Evolutionary conservation across 2,113 vertebrate species (phyloP).

Genomic region (Caranx melampygus): DNA sequence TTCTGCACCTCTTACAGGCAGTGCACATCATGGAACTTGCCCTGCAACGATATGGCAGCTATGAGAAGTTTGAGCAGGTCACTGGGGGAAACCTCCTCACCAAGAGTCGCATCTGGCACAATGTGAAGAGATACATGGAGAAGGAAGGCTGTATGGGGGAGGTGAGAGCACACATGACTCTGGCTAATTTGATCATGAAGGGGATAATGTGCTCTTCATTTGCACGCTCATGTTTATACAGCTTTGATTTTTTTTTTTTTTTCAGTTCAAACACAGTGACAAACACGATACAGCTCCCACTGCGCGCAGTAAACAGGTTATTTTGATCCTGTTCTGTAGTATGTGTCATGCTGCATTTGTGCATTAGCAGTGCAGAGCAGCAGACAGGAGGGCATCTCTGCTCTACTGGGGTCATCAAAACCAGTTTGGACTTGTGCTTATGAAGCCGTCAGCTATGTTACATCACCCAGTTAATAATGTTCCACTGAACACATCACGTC

Average conservation of each 20-base stretch:
- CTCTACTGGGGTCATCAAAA: constrained; percentile 14
- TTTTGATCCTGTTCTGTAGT: not conserved
- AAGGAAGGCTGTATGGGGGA: constrained; percentile 96
- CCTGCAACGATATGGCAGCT: constrained; percentile 91
- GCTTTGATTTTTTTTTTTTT: not conserved
- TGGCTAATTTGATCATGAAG: not conserved
- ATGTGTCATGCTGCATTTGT: not conserved
- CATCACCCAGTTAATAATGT: constrained; percentile 46
- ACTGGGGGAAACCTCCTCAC: constrained; percentile 91
- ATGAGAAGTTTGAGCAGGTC: constrained; percentile 92
- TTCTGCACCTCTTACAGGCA: constrained; percentile 80
- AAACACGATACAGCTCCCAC: not conserved
- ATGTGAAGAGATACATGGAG: constrained; percentile 93
- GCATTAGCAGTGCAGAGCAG: not conserved
- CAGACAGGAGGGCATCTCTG: not conserved
- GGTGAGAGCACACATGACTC: constrained; percentile 76
- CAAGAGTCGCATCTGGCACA: constrained; percentile 90
- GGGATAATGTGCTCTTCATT: too few relatives aligned
- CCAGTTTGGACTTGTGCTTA: constrained; percentile 34
- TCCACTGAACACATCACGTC: constrained; percentile 32
- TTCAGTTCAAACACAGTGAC: not conserved
- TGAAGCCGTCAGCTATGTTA: constrained; percentile 44
- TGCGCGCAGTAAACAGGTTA: not conserved
- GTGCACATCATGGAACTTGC: constrained; percentile 91
- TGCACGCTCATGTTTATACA: not conserved